Conservation (phyloP, 2,113 vertebrate species). For the Odobenus rosmarus region DNA sequence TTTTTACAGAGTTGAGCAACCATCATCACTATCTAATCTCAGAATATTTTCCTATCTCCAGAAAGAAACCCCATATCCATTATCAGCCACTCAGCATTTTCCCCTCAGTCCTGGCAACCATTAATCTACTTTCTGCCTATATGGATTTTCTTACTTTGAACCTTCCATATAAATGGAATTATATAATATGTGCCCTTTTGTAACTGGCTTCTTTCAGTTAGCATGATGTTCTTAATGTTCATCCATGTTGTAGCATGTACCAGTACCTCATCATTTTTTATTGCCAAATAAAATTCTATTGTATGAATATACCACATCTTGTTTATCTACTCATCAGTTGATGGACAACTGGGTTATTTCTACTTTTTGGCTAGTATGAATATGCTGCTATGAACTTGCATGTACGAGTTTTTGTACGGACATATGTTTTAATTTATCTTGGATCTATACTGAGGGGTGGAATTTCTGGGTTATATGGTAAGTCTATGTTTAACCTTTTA, state of each 20-base stretch:
- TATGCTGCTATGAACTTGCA: neutral
- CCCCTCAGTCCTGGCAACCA: neutral
- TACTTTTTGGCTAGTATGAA: neutral
- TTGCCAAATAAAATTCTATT: constrained; percentile 32
- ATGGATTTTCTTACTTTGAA: constrained; percentile 12
- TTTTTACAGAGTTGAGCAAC: neutral
- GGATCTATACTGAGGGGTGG: neutral
- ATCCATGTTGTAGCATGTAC: neutral
- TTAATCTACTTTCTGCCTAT: neutral
- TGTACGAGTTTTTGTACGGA: neutral
- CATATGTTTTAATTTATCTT: constrained; percentile 41
- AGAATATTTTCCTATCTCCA: constrained; percentile 17
- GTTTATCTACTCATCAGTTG: neutral
- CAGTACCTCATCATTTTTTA: constrained; percentile 17
- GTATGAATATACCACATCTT: neutral
- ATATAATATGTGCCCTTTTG: neutral
- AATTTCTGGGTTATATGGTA: neutral
- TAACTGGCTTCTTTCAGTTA: neutral
- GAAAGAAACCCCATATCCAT: neutral
- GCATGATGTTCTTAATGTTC: neutral
- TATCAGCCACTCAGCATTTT: neutral
- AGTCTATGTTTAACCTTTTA: neutral
- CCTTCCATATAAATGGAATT: neutral
- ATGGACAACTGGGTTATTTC: neutral
- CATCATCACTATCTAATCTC: constrained; percentile 11